Conservation (phyloP, 1,140 invertebrate species). For the Eurosta solidaginis region DNA sequence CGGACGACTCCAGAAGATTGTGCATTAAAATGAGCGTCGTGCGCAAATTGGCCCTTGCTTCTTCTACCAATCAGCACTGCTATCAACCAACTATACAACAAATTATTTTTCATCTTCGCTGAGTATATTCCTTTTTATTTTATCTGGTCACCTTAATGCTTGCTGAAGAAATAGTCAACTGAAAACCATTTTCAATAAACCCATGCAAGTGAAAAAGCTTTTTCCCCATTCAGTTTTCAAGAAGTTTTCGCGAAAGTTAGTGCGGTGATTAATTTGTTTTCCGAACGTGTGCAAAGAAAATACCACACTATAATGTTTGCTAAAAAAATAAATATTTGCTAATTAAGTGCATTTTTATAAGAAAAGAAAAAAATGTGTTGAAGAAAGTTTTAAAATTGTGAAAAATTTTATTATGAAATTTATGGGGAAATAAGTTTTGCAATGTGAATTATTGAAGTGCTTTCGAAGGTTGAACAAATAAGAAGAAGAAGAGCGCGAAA, state of each 20-base stretch:
- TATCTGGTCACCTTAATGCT: neutral
- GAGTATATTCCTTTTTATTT: no score
- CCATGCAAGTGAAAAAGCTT: conserved; percentile 46
- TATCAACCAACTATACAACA: no score
- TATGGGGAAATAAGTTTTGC: neutral
- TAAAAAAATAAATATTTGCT: no score
- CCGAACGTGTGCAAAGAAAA: neutral
- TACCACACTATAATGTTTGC: no score
- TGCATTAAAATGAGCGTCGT: no score
- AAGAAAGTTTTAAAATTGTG: neutral
- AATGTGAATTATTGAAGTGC: neutral
- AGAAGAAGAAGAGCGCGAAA: neutral
- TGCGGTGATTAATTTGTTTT: conserved; percentile 34
- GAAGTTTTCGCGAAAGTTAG: conserved; percentile 51
- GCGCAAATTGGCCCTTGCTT: no score
- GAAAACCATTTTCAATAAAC: conserved; percentile 55
- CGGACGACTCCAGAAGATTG: no score
- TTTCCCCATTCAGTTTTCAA: conserved; percentile 51
- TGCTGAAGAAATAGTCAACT: neutral
- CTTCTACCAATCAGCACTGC: no score
- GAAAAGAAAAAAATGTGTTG: neutral
- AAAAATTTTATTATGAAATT: no score
- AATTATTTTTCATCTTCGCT: no score
- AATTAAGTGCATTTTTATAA: neutral
- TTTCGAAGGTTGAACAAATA: neutral